Evolutionary conservation across 2,797 vertebrate genomes (phyloP).

Genomic region (Tenualosa thibaudeaui): DNA sequence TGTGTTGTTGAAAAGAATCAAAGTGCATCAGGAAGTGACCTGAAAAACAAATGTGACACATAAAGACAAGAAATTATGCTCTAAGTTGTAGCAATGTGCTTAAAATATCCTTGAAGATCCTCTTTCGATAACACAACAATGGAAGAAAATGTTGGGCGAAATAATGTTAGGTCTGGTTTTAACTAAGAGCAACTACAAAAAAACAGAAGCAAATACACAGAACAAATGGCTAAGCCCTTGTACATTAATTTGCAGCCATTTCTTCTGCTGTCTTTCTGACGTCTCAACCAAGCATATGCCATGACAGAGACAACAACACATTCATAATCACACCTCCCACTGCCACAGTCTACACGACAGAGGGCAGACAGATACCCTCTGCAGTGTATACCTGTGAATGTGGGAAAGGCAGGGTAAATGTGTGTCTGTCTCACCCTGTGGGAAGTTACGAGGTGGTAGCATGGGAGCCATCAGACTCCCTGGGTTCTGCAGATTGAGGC

Average conservation of each 20-base stretch:
- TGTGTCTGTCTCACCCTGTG: conserved; percentile 60
- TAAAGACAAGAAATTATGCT: not conserved
- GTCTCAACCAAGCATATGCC: not conserved
- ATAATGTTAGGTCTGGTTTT: not conserved
- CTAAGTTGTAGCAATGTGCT: not conserved
- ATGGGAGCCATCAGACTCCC: conserved; percentile 87
- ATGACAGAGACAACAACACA: not conserved
- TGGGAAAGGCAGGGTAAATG: not conserved
- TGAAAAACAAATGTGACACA: conserved; percentile 57
- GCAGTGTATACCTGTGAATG: not conserved
- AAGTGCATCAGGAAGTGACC: conserved; percentile 98
- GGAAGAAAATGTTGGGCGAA: not conserved
- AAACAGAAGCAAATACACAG: not conserved
- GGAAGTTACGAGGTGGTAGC: conserved; percentile 84
- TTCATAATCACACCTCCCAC: not conserved
- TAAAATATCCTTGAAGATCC: not conserved
- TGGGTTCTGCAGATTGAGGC: conserved; percentile 66
- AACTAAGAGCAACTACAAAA: not conserved
- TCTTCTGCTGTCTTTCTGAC: not conserved
- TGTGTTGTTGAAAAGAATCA: conserved; percentile 96
- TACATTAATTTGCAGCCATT: not conserved
- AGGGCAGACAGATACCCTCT: not conserved
- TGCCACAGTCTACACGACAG: not conserved
- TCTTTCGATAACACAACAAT: not conserved
- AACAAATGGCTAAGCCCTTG: not conserved